Evolutionary conservation across 2,888 invertebrate genomes (phyloP).

Genomic region (Idaea straminata): DNA sequence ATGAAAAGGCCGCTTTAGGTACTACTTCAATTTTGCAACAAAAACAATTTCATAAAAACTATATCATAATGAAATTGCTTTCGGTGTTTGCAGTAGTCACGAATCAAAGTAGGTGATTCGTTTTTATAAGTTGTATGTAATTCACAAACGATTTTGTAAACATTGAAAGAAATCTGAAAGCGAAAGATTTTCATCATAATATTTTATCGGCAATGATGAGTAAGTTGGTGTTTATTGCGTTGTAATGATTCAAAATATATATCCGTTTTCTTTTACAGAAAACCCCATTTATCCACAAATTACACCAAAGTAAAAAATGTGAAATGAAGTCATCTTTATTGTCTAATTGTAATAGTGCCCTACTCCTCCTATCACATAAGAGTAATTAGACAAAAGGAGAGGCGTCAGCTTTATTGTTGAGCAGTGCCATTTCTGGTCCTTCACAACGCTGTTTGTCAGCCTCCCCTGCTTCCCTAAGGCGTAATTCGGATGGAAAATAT

Average conservation of each 20-base stretch:
- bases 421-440: too few species aligned
- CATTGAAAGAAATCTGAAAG: neutral
- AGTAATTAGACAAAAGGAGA: too few species aligned
- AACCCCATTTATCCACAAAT: neutral
- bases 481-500: too few species aligned
- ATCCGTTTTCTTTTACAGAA: neutral
- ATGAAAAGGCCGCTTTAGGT: neutral
- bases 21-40: neutral
- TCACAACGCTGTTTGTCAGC: too few species aligned
- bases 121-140: neutral
- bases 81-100: neutral
- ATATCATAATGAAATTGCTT: slow-evolving; percentile 1
- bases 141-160: neutral
- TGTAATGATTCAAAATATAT: neutral
- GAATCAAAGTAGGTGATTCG: neutral
- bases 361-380: too few species aligned
- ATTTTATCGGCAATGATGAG: too few species aligned
- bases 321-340: too few species aligned
- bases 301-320: too few species aligned
- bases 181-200: too few species aligned
- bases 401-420: too few species aligned
- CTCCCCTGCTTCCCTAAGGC: too few species aligned
- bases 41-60: neutral
- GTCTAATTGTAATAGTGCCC: too few species aligned
- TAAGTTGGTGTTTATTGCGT: neutral